These are phyloP conservation scores for Lepus europaeus DNA, from an alignment of 2,113 vertebrate genomes.

Conservation along the genomic window DNA sequence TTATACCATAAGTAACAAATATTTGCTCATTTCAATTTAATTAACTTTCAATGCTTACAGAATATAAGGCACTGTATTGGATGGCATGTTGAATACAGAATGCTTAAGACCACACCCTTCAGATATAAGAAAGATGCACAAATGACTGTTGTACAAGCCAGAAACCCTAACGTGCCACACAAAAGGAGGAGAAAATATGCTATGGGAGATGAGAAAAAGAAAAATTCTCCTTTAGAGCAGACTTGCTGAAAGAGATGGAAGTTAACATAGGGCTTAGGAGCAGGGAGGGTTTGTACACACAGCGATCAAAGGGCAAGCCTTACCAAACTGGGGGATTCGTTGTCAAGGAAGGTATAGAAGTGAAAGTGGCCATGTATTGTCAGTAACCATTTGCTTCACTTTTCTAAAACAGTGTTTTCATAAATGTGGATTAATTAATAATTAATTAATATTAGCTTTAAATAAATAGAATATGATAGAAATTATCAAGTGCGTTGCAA, in stretches of 20 bases:
- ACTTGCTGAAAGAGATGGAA: constrained; percentile 27
- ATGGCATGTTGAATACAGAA: neutral
- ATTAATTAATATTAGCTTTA: neutral
- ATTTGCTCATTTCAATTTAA: constrained; percentile 42
- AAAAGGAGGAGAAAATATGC: neutral
- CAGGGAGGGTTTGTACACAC: neutral
- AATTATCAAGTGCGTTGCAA: neutral
- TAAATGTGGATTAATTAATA: neutral
- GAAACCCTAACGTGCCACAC: neutral
- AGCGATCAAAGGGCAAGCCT: neutral
- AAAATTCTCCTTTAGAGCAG: neutral
- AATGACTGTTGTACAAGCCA: neutral
- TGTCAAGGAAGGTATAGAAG: neutral
- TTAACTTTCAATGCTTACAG: constrained; percentile 34
- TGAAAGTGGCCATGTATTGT: neutral
- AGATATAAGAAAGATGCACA: neutral
- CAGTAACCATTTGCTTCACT: neutral
- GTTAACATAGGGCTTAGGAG: neutral
- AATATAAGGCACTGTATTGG: neutral
- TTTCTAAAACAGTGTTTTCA: constrained; percentile 11
- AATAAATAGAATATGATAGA: neutral
- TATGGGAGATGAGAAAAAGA: neutral
- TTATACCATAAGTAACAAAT: neutral
- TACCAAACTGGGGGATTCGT: neutral
- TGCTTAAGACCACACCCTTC: neutral